Base-by-base conservation (phyloP, 1,140 invertebrate species). In the Cheumatopsyche charites region DNA sequence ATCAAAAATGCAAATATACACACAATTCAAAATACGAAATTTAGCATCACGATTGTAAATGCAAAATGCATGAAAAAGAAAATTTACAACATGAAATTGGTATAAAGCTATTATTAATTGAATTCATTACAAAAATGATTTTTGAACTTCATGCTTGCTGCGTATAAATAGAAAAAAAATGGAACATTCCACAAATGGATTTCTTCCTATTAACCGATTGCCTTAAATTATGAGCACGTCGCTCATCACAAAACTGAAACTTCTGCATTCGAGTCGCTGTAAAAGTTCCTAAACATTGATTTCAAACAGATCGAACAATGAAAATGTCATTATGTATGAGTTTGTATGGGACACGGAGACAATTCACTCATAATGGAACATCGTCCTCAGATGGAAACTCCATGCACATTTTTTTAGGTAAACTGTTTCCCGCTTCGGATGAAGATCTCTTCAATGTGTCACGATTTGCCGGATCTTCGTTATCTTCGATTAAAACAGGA, bases 381-480 rank as follows among this genome's bases (percentile, higher is more conserved):
- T 42, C 67, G 61, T 73, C 63, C 6, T 47, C 58, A 52, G 66
- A 45, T 65, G 67, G 61, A 68, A 67, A 66, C 26, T 69, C 67
- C 23, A 65, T 72, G 49, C 73, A 75, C 62, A 67, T 58, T 65
- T 75, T 75, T 67, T 75, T 75, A 43, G 74, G 63, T 61, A 65
- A 23, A 23, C 19, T 68, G 9, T 42, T 55, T 23, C 65, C 70
- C 15, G 70, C 71, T 41, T 21, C 15, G 9, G 25, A 15, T 47
- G 58, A 29, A 13, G 72, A 55, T 65, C 74, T 25, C 55, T 76
- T 76, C 21, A 69, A 12, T 3, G 19, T 52, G 12, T 68, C 66
- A 2, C 72, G 66, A 47, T 29, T 62, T 36, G 17, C 13, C 9
- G 67, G 43, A 7, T 49, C 23, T n/a, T 65, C 63, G 19, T 73